Conservation (phyloP, 2,797 vertebrate species). For the Platyrinchus mystaceus region DNA sequence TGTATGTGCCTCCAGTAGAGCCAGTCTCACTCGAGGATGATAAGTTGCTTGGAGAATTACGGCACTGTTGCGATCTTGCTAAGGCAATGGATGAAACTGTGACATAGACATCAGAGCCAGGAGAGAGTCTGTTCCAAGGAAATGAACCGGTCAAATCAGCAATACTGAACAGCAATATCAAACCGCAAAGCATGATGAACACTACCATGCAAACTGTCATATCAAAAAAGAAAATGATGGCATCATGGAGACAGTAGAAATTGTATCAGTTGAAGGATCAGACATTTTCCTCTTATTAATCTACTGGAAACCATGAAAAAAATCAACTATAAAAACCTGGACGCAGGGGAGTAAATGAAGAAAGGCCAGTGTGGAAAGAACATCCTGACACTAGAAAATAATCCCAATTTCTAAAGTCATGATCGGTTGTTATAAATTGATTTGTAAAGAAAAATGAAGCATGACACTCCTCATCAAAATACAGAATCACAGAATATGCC, state of each 20-base stretch:
- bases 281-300: neutral
- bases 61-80: slow-evolving; percentile 87
- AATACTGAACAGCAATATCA: neutral
- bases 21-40: slow-evolving; percentile 89
- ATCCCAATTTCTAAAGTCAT: neutral
- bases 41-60: slow-evolving; percentile 86
- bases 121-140: slow-evolving; percentile 83
- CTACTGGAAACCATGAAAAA: slow-evolving; percentile 4
- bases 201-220: neutral
- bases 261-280: neutral
- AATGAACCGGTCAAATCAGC: slow-evolving; percentile 24
- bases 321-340: neutral
- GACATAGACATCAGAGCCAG: slow-evolving; percentile 92
- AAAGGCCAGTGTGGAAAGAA: neutral
- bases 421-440: neutral
- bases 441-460: neutral
- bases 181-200: neutral
- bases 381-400: neutral
- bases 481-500: neutral
- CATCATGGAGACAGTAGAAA: neutral
- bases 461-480: neutral
- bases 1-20: slow-evolving; percentile 83
- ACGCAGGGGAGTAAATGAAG: neutral
- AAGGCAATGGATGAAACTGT: slow-evolving; percentile 91
- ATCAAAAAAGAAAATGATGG: neutral